Conservation (phyloP, 2,113 vertebrate genomes). For the Saccopteryx leptura region DNA sequence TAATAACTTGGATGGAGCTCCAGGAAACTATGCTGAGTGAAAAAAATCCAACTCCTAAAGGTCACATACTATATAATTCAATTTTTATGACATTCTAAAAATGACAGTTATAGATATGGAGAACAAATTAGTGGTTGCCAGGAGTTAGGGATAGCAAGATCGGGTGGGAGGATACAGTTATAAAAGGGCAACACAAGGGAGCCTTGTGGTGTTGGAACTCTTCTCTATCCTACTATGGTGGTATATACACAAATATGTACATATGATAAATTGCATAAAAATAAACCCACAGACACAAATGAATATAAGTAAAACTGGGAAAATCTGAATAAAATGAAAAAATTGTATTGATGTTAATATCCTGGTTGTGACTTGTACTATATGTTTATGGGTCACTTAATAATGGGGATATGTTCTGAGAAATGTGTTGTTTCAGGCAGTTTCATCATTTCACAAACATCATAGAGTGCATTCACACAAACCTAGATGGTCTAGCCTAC, state of each 20-base stretch:
- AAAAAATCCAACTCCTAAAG: conserved; percentile 18
- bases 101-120: neutral
- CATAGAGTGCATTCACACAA: neutral
- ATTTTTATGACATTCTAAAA: neutral
- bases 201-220: conserved; percentile 10
- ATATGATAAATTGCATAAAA: neutral
- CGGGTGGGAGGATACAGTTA: neutral
- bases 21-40: neutral
- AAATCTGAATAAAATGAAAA: conserved; percentile 24
- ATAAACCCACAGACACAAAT: neutral
- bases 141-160: neutral
- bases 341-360: neutral
- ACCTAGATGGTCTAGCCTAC: neutral
- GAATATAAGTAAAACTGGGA: neutral
- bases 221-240: neutral
- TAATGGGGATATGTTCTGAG: neutral
- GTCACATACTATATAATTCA: neutral
- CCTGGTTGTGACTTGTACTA: conserved; percentile 15
- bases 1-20: neutral
- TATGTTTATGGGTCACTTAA: neutral
- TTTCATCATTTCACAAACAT: neutral
- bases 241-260: neutral
- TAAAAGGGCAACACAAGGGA: neutral
- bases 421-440: neutral
- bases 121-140: conserved; percentile 45